These are phyloP conservation scores for Saguinus midas DNA, from an alignment of 2,113 vertebrate genomes.

Conservation along the genomic window DNA sequence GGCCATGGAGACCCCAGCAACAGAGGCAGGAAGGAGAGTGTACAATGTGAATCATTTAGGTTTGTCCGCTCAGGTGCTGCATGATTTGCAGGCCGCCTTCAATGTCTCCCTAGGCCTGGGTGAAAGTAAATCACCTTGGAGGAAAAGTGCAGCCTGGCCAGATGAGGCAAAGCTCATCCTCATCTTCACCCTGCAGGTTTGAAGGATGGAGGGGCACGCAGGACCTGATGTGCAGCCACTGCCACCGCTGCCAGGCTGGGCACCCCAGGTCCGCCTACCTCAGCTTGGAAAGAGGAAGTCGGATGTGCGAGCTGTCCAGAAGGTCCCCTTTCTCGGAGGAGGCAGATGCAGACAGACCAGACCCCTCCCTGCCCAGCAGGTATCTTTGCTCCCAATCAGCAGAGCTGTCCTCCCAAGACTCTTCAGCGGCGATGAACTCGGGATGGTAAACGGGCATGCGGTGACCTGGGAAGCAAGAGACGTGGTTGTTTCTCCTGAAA, in stretches of 20 bases:
- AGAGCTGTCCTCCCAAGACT: constrained; percentile 88
- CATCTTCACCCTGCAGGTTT: neutral
- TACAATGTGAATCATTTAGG: too few species aligned
- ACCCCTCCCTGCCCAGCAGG: constrained; percentile 87
- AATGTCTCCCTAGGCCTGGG: neutral
- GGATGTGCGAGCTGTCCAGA: constrained; percentile 84
- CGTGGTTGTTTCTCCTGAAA: constrained; percentile 21
- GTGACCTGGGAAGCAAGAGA: constrained; percentile 81
- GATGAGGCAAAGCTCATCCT: neutral
- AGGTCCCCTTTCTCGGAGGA: constrained; percentile 89
- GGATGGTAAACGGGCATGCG: constrained; percentile 83
- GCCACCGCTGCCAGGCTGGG: too few species aligned
- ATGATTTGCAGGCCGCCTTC: neutral
- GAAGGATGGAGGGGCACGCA: neutral
- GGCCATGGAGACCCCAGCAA: neutral
- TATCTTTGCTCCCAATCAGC: constrained; percentile 88
- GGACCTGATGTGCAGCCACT: too few species aligned
- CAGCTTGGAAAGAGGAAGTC: constrained; percentile 85
- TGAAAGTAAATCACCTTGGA: neutral
- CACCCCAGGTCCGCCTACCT: constrained; percentile 82
- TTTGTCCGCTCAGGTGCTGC: too few species aligned
- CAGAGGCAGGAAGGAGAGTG: neutral
- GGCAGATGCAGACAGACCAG: constrained; percentile 85
- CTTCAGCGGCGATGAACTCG: constrained; percentile 84
- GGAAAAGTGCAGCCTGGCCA: neutral